Conservation (phyloP, 2,113 vertebrate genomes). For the Bucco capensis region DNA sequence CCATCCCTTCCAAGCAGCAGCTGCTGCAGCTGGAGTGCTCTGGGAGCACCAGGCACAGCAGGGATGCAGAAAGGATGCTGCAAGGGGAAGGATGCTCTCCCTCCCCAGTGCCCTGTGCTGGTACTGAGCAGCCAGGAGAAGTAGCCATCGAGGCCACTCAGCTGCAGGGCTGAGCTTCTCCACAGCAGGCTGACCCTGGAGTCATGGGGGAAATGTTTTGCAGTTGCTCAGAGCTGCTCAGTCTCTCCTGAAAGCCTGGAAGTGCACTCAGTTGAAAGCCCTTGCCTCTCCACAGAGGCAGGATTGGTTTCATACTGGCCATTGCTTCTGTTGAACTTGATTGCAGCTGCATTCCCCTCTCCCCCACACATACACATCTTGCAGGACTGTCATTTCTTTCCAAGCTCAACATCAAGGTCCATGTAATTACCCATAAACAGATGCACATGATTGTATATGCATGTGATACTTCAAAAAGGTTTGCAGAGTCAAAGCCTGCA, state of each 20-base stretch:
- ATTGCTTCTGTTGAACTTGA: neutral
- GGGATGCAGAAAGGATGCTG: neutral
- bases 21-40: neutral
- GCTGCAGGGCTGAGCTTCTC: neutral
- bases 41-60: rapidly evolving
- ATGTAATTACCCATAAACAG: neutral
- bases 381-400: neutral
- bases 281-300: neutral
- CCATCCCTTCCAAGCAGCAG: neutral
- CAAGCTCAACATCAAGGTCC: neutral
- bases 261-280: neutral
- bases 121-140: neutral
- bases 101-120: neutral
- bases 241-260: neutral
- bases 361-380: rapidly evolving
- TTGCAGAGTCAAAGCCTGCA: constrained; percentile 17
- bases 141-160: neutral
- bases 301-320: neutral
- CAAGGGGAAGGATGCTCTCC: neutral
- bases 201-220: rapidly evolving
- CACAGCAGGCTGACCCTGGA: neutral
- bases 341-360: neutral
- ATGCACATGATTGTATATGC: neutral
- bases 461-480: neutral
- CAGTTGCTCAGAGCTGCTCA: neutral